Conservation (phyloP, 2,113 vertebrate species). For the Anhinga anhinga region DNA sequence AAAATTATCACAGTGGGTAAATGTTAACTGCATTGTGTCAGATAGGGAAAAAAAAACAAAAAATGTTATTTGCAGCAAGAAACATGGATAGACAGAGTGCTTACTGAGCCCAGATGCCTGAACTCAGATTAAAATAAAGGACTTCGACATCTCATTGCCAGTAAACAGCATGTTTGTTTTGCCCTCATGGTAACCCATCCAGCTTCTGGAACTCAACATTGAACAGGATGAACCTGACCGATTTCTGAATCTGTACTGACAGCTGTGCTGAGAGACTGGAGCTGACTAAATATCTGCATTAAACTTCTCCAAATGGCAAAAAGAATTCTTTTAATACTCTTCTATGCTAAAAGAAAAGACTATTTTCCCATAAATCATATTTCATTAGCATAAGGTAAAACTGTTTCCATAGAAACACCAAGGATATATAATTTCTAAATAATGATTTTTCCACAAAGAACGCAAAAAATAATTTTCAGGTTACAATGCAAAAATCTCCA, state of each 20-base stretch:
- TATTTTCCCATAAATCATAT: slow-evolving; percentile 33
- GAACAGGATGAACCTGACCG: neutral
- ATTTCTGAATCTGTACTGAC: neutral
- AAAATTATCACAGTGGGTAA: neutral
- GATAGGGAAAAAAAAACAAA: neutral
- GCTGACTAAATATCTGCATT: neutral
- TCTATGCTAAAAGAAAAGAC: neutral
- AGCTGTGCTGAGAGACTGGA: neutral
- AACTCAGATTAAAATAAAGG: neutral
- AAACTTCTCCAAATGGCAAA: neutral
- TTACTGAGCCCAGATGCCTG: neutral
- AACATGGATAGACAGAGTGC: neutral
- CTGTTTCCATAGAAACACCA: slow-evolving; percentile 77
- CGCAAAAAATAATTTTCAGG: neutral
- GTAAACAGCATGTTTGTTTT: neutral
- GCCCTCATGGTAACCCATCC: neutral
- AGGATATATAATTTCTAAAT: slow-evolving; percentile 73
- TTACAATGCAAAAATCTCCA: neutral
- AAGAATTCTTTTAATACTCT: neutral
- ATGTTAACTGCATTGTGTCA: neutral
- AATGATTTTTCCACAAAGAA: slow-evolving; percentile 65
- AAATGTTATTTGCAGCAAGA: neutral
- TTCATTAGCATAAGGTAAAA: slow-evolving; percentile 72
- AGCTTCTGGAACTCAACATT: neutral
- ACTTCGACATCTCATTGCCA: neutral